A percentile compares a stretch with the other conserved stretches of the same genome.
phyloP scores from a whole-genome alignment of 2,888 invertebrate species.

The Drosophila multiciliata region DNA sequence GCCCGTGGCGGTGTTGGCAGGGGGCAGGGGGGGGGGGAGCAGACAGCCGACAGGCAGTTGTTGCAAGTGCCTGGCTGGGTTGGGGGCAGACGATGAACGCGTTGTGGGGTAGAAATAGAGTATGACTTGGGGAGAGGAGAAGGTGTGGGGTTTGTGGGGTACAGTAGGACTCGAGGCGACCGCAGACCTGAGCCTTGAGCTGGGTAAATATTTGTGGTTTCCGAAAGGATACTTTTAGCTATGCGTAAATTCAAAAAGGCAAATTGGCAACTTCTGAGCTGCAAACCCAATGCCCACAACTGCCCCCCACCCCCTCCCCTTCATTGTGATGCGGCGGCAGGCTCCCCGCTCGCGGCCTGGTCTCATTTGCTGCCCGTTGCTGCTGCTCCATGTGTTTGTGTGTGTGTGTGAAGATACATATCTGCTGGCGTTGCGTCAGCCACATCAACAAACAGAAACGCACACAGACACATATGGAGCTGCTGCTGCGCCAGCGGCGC shows the following conservation, averaged over 20 bases:
- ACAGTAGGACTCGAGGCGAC: constrained; percentile 63
- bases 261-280: constrained; percentile 79
- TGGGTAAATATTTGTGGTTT: constrained; percentile 84
- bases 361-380: constrained; percentile 59
- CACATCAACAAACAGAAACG: constrained; percentile 58
- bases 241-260: constrained; percentile 83
- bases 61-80: constrained; percentile 50
- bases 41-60: constrained; percentile 54
- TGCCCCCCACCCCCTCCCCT: background rate
- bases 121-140: background rate
- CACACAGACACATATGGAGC: constrained; percentile 36
- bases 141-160: background rate
- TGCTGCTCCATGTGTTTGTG: constrained; percentile 16
- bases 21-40: background rate
- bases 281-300: constrained; percentile 10
- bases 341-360: constrained; percentile 3
- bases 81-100: constrained; percentile 16
- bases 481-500: constrained; percentile 39
- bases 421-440: constrained; percentile 69
- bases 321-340: background rate
- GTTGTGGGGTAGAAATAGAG: background rate
- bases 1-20: background rate
- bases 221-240: constrained; percentile 82
- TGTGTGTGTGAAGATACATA: constrained; percentile 62
- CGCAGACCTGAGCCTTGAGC: constrained; percentile 81